Conservation (phyloP, 1,140 invertebrate genomes). For the Pachyrhynchus sulphureomaculatus region DNA sequence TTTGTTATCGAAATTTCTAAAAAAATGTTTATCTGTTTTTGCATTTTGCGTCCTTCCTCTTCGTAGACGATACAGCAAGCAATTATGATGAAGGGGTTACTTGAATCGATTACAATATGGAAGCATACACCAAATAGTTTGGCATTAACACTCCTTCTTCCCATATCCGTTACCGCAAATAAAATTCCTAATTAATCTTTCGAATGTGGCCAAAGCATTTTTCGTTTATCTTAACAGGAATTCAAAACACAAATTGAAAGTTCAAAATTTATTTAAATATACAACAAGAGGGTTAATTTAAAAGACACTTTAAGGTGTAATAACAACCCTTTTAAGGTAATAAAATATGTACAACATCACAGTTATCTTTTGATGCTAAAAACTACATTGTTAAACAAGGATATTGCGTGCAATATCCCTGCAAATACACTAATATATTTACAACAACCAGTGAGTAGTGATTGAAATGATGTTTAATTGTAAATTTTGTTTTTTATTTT, state of each 20-base stretch:
- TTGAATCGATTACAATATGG: too few relatives aligned
- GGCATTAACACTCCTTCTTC: too few relatives aligned
- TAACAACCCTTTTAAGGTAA: slow-evolving; percentile 35
- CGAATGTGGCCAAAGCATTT: too few relatives aligned
- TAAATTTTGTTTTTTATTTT: neutral
- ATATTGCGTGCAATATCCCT: neutral
- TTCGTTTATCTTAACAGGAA: too few relatives aligned
- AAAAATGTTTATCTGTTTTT: too few relatives aligned
- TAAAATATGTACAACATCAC: slow-evolving; percentile 36
- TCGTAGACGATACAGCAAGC: too few relatives aligned
- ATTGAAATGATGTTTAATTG: neutral
- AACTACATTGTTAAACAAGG: neutral
- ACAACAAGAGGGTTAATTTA: slow-evolving; percentile 22
- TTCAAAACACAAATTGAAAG: slow-evolving; percentile 3
- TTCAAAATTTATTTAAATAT: slow-evolving; percentile 25
- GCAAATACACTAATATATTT: neutral
- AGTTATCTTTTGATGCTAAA: slow-evolving; percentile 24
- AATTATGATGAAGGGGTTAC: too few relatives aligned
- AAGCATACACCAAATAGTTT: too few relatives aligned
- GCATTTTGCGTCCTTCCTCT: too few relatives aligned
- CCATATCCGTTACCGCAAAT: too few relatives aligned
- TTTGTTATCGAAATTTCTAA: too few relatives aligned
- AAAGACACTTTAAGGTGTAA: slow-evolving; percentile 33
- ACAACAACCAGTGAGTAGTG: slow-evolving; percentile 1
- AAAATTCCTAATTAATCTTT: too few relatives aligned